phyloP scores from a whole-genome alignment of 2,113 vertebrate genomes.

The Anthoscopus minutus region DNA sequence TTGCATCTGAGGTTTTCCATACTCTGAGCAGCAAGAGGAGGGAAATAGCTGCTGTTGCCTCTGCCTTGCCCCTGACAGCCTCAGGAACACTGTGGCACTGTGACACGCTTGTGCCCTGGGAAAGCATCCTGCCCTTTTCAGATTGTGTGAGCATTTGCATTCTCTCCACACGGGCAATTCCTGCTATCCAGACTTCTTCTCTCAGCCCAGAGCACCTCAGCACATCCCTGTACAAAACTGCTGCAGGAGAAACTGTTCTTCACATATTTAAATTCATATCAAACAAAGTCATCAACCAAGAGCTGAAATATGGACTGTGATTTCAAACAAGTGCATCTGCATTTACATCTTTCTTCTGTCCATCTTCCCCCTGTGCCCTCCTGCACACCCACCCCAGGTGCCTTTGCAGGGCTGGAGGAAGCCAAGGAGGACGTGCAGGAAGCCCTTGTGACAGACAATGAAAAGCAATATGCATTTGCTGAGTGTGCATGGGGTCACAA shows the following conservation, averaged over 20 bases:
- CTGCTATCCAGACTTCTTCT: not conserved
- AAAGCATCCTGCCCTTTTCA: not conserved
- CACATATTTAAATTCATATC: not conserved
- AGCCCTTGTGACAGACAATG: fast-evolving
- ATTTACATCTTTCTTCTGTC: not conserved
- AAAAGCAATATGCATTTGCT: not conserved
- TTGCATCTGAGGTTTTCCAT: not conserved
- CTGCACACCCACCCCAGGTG: fast-evolving
- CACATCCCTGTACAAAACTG: fast-evolving
- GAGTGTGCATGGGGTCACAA: not conserved
- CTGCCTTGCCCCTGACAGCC: not conserved
- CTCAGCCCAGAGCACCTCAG: not conserved
- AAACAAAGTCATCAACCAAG: not conserved
- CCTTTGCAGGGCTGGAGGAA: not conserved
- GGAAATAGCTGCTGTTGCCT: not conserved
- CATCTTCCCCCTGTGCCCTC: not conserved
- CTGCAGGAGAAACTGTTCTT: not conserved
- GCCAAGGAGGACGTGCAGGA: not conserved
- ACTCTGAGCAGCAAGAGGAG: not conserved
- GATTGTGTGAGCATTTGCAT: not conserved
- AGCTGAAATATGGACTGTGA: not conserved
- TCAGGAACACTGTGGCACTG: not conserved
- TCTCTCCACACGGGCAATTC: not conserved
- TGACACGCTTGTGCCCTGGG: not conserved
- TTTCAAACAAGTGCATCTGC: not conserved